A percentile compares a stretch with the other conserved stretches of the same genome.
Evolutionary conservation across 2,888 invertebrate species (phyloP).

Genomic region (Andrena bicolor): DNA sequence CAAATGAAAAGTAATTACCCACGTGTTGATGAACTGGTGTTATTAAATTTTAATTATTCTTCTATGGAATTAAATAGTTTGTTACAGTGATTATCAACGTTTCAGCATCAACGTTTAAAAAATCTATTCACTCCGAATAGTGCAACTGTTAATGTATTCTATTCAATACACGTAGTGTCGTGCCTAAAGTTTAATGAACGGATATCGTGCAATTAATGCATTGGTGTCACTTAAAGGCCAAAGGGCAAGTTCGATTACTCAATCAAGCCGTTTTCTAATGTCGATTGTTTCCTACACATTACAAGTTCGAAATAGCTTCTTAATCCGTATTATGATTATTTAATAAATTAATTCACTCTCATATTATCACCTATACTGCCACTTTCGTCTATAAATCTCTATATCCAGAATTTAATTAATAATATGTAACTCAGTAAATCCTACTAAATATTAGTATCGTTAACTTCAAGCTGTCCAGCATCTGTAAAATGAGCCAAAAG

Average conservation of each 20-base stretch:
- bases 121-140: not conserved
- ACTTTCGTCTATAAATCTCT: not conserved
- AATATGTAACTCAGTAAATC: too few relatives aligned
- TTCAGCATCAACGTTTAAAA: too few relatives aligned
- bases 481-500: not conserved
- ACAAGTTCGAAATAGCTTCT: too few relatives aligned
- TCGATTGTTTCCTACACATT: not conserved
- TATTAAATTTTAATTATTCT: not conserved
- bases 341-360: not conserved
- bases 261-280: not conserved
- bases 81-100: too few relatives aligned
- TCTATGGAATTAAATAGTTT: not conserved
- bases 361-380: not conserved
- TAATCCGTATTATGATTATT: too few relatives aligned
- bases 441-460: too few relatives aligned
- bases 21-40: too few relatives aligned
- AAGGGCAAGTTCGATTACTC: not conserved
- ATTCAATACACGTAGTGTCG: not conserved
- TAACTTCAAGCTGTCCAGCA: not conserved
- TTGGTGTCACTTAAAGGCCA: conserved; percentile 1
- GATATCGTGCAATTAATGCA: conserved; percentile 1
- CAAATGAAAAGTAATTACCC: too few relatives aligned
- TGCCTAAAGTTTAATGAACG: conserved; percentile 1
- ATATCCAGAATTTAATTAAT: not conserved
- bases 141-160: not conserved